A percentile compares a stretch with the other conserved stretches of the same genome.
Conservation (phyloP, 2,113 vertebrate genomes). For the Amblyornis subalaris region DNA sequence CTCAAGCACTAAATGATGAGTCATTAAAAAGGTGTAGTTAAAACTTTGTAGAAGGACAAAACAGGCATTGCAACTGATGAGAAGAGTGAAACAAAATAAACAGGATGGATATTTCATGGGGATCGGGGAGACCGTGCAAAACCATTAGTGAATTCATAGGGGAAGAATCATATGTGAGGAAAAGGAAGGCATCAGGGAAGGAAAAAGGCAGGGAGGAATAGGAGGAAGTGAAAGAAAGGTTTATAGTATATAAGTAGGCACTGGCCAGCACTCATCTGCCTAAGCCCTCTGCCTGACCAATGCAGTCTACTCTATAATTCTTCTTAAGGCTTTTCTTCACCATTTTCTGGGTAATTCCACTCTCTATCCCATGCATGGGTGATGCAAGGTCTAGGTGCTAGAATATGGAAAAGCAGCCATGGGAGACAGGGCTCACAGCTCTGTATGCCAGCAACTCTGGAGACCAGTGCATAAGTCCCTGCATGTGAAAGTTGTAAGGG, state of each 20-base stretch:
- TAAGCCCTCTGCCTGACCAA: background rate
- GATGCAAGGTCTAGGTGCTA: background rate
- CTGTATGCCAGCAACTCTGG: background rate
- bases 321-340: background rate
- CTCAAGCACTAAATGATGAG: background rate
- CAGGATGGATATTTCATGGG: background rate
- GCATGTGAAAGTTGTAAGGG: fast-evolving
- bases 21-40: background rate
- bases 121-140: fast-evolving
- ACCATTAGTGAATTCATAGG: fast-evolving
- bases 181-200: background rate
- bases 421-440: background rate
- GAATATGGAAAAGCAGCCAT: background rate
- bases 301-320: background rate
- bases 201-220: fast-evolving
- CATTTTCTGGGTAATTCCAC: background rate
- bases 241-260: background rate
- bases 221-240: background rate
- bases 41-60: background rate
- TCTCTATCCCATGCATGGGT: background rate
- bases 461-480: background rate
- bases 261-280: background rate
- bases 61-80: background rate
- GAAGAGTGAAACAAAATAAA: background rate
- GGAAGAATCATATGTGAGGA: background rate